Percentiles rank a stretch among this genome's conserved stretches.
These are phyloP conservation scores for Rallus limicola DNA, from an alignment of 2,113 vertebrate genomes.

Conservation along the genomic window DNA sequence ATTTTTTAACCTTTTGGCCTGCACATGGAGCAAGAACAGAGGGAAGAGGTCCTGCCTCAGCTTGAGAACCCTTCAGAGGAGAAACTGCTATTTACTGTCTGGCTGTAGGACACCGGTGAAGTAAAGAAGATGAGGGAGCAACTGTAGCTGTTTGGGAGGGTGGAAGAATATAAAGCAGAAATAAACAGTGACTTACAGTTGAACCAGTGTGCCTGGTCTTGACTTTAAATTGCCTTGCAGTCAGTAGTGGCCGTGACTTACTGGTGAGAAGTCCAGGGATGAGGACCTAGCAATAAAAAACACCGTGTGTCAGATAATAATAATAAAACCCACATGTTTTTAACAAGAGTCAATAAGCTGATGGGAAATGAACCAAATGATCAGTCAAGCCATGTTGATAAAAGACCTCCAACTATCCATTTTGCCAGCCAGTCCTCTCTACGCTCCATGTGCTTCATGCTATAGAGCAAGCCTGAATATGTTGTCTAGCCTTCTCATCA, in stretches of 20 bases:
- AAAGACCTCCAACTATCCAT: not conserved
- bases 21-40: not conserved
- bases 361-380: not conserved
- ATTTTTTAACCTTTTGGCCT: not conserved
- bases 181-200: slow-evolving; percentile 19
- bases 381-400: not conserved
- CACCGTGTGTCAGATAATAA: not conserved
- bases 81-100: not conserved
- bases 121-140: not conserved
- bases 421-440: not conserved
- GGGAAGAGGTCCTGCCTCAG: not conserved
- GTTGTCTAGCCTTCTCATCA: not conserved
- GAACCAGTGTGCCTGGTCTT: not conserved
- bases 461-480: not conserved
- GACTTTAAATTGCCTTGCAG: not conserved
- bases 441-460: not conserved
- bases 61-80: not conserved
- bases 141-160: not conserved
- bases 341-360: not conserved
- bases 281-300: not conserved
- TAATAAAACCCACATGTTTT: not conserved
- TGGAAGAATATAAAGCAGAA: not conserved
- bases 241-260: not conserved
- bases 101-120: not conserved
- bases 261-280: not conserved